Percentiles rank a stretch among this genome's conserved stretches.
Conservation (phyloP, 2,113 vertebrate genomes). For the Meles meles region DNA sequence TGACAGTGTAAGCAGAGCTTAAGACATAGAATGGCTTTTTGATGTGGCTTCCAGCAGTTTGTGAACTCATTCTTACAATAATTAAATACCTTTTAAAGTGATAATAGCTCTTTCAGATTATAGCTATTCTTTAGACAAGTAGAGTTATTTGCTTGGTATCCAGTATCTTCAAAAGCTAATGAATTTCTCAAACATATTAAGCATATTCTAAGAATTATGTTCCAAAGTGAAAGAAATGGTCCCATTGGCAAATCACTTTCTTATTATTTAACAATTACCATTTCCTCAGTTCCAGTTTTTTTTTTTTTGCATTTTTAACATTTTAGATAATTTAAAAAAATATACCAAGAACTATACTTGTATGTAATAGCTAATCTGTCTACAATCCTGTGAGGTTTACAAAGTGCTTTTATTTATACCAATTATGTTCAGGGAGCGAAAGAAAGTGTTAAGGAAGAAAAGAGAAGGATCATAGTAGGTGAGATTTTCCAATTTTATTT, state of each 20-base stretch:
- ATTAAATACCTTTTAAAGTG: slow-evolving; percentile 70
- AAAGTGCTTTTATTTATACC: not conserved
- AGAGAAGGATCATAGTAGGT: not conserved
- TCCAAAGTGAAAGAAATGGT: not conserved
- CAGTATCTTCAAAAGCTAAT: slow-evolving; percentile 41
- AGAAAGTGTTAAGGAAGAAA: not conserved
- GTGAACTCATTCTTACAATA: slow-evolving; percentile 60
- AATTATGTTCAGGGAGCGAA: too few relatives aligned
- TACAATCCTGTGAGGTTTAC: not conserved
- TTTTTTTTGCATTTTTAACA: not conserved
- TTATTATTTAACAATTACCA: slow-evolving; percentile 16
- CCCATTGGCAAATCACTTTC: not conserved
- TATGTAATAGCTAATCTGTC: not conserved
- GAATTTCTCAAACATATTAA: slow-evolving; percentile 48
- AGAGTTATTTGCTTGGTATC: slow-evolving; percentile 55
- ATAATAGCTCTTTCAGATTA: slow-evolving; percentile 53
- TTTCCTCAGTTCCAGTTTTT: not conserved
- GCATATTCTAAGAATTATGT: not conserved
- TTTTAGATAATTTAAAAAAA: not conserved
- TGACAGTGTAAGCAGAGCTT: slow-evolving; percentile 25
- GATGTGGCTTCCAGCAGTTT: slow-evolving; percentile 67
- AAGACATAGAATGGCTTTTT: slow-evolving; percentile 56
- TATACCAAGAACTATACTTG: not conserved
- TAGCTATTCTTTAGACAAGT: slow-evolving; percentile 43
- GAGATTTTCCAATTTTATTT: not conserved